These are phyloP conservation scores for Pyrocephalus nanus DNA, from an alignment of 2,797 vertebrate genomes.

Conservation along the genomic window DNA sequence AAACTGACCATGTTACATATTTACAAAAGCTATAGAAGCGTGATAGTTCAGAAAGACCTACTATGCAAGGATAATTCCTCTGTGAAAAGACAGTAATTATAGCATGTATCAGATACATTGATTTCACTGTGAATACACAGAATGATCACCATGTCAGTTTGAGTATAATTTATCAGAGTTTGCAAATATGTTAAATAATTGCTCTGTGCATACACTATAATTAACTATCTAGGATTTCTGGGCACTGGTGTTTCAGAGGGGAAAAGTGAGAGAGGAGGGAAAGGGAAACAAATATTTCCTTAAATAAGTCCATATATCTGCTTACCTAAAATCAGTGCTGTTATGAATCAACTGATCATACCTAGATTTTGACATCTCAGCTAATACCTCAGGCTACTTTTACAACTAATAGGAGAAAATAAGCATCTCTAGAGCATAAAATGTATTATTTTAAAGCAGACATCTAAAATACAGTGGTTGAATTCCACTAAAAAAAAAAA, in stretches of 20 bases:
- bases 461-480: neutral
- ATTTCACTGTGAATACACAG: neutral
- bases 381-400: neutral
- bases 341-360: neutral
- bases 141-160: neutral
- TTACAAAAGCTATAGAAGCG: neutral
- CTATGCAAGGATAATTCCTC: neutral
- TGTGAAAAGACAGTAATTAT: neutral
- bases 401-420: neutral
- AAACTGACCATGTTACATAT: neutral
- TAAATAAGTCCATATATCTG: neutral
- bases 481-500: neutral
- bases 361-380: neutral
- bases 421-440: neutral
- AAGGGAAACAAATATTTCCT: neutral
- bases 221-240: neutral
- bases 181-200: neutral
- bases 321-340: neutral
- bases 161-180: neutral
- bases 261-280: neutral
- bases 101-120: neutral
- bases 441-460: neutral
- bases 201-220: neutral
- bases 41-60: neutral
- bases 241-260: neutral